Percentiles rank a stretch among this genome's conserved stretches.
These are phyloP conservation scores for Megathymus violae DNA, from an alignment of 1,140 invertebrate genomes.

Conservation along the genomic window DNA sequence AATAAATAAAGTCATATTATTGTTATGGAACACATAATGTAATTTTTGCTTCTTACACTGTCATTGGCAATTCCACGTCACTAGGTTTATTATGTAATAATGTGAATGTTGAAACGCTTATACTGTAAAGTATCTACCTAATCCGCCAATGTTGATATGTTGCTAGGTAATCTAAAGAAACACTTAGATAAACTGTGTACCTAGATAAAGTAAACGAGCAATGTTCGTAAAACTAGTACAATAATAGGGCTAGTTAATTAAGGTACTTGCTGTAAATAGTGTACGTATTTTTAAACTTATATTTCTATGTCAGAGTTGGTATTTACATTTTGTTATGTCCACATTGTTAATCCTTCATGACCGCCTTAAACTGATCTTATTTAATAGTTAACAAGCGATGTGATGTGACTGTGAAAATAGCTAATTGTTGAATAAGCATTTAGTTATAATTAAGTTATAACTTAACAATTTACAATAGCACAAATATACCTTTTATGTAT, in stretches of 20 bases:
- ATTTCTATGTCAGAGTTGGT: background rate
- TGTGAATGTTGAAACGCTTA: constrained; percentile 40
- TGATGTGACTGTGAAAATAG: no score
- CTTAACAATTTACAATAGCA: background rate
- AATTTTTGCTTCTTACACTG: constrained; percentile 19
- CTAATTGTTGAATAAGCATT: background rate
- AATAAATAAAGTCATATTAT: no score
- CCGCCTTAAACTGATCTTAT: no score
- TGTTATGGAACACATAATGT: no score
- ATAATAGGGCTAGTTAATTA: constrained; percentile 53
- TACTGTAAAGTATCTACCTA: constrained; percentile 10
- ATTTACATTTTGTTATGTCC: background rate
- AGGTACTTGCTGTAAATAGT: constrained; percentile 20
- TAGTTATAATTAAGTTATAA: no score
- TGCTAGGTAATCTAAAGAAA: constrained; percentile 37
- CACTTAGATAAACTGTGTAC: constrained; percentile 13
- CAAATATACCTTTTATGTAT: constrained; percentile 12
- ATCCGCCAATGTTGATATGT: constrained; percentile 46
- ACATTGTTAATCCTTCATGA: background rate
- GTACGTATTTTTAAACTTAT: no score
- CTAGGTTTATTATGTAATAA: constrained; percentile 30
- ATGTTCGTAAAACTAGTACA: constrained; percentile 55
- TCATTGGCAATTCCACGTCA: constrained; percentile 59
- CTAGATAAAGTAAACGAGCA: constrained; percentile 29
- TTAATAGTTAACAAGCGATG: no score